These are phyloP conservation scores for Gallinago stenura DNA, from an alignment of 2,797 vertebrate species.

Conservation along the genomic window DNA sequence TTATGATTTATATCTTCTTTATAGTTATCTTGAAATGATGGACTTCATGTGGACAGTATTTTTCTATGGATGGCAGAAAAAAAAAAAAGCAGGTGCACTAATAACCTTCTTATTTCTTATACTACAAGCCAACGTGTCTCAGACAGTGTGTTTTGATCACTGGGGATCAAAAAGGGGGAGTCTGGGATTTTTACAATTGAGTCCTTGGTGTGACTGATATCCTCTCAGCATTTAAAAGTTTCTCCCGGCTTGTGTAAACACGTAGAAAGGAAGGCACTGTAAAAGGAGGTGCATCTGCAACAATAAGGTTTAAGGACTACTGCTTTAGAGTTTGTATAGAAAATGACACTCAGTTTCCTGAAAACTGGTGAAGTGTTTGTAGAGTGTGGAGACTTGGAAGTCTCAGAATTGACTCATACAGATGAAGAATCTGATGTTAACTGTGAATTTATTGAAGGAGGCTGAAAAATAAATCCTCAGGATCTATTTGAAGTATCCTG, in stretches of 20 bases:
- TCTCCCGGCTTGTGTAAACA: neutral
- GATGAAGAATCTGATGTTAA: neutral
- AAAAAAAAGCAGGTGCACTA: neutral
- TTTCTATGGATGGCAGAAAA: neutral
- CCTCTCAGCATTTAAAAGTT: slow-evolving; percentile 3
- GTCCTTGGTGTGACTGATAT: neutral
- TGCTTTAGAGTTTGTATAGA: neutral
- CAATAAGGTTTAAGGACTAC: neutral
- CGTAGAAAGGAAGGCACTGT: neutral
- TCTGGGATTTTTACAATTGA: neutral
- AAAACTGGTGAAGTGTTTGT: neutral
- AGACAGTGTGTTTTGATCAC: neutral
- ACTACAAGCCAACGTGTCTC: neutral
- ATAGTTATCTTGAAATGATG: neutral
- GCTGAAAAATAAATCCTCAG: neutral
- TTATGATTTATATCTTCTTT: neutral
- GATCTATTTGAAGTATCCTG: neutral
- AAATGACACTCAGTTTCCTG: neutral
- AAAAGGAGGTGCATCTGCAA: neutral
- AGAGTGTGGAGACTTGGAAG: neutral
- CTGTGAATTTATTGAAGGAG: neutral
- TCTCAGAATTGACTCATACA: neutral
- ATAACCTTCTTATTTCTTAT: neutral
- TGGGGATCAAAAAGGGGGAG: neutral
- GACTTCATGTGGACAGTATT: neutral